Conservation (phyloP, 2,888 invertebrate species). For the Lysandra coridon region DNA sequence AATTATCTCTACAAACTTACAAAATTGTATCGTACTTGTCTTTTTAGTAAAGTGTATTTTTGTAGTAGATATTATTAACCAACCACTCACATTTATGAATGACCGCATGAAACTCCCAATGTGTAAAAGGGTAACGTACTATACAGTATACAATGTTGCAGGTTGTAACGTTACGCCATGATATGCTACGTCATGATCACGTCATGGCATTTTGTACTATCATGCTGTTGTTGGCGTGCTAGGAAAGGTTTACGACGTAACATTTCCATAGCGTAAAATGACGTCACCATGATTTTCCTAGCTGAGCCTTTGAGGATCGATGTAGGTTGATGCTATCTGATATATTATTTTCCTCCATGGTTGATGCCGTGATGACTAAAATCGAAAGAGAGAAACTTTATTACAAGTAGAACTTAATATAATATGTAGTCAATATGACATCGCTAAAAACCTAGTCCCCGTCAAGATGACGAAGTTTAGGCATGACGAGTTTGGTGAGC, state of each 20-base stretch:
- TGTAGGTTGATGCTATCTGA: neutral
- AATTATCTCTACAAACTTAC: too few relatives aligned
- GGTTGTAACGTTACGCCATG: neutral
- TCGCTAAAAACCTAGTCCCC: too few relatives aligned
- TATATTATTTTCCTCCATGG: too few relatives aligned
- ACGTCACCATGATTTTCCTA: neutral
- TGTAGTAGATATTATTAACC: too few relatives aligned
- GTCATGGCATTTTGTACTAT: neutral
- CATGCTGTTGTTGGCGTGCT: neutral
- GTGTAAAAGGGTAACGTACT: constrained; percentile 1
- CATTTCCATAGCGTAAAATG: neutral
- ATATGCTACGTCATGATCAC: neutral
- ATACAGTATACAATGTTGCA: constrained; percentile 10
- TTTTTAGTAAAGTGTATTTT: too few relatives aligned
- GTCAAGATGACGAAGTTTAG: too few relatives aligned
- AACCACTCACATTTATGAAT: neutral
- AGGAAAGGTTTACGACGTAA: constrained; percentile 10
- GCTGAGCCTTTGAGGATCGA: neutral
- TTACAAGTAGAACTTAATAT: too few relatives aligned
- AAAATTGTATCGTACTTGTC: too few relatives aligned
- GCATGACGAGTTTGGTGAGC: too few relatives aligned
- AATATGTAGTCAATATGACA: too few relatives aligned
- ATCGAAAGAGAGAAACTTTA: too few relatives aligned
- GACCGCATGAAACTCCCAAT: neutral
- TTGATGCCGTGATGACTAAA: neutral